A percentile compares a stretch with the other conserved stretches of the same genome.
phyloP scores from a whole-genome alignment of 2,113 vertebrate species.

The Aptenodytes forsteri region DNA sequence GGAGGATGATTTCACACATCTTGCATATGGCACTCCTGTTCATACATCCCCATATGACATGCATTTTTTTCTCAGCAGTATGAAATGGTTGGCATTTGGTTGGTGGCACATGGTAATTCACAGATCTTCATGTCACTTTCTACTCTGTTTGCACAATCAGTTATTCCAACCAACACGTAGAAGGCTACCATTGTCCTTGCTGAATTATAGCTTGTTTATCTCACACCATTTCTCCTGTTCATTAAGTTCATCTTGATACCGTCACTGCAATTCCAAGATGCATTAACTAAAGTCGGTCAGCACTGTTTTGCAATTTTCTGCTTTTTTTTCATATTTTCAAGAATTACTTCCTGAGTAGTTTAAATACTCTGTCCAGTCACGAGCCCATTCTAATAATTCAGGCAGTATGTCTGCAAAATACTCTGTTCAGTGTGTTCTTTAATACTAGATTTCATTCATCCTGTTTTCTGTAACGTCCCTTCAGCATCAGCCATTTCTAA shows the following conservation, averaged over 20 bases:
- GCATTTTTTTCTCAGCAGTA: conserved; percentile 13
- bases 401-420: neutral
- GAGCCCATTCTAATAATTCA: neutral
- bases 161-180: neutral
- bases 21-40: conserved; percentile 44
- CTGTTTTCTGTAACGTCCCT: neutral
- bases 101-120: neutral
- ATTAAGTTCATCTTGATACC: neutral
- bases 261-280: neutral
- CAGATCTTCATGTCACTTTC: neutral
- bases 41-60: conserved; percentile 42
- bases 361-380: neutral
- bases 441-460: neutral
- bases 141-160: neutral
- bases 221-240: neutral
- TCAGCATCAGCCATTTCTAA: neutral
- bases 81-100: conserved; percentile 30
- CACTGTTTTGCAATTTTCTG: neutral
- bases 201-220: neutral
- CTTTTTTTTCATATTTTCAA: neutral
- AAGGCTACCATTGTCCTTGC: neutral
- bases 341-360: neutral
- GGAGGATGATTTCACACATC: conserved; percentile 59
- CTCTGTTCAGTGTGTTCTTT: neutral
- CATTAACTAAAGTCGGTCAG: neutral